Percentiles rank a stretch among this genome's conserved stretches.
These are phyloP conservation scores for Saccostrea cuccullata DNA, from an alignment of 1,140 invertebrate genomes.

Conservation along the genomic window DNA sequence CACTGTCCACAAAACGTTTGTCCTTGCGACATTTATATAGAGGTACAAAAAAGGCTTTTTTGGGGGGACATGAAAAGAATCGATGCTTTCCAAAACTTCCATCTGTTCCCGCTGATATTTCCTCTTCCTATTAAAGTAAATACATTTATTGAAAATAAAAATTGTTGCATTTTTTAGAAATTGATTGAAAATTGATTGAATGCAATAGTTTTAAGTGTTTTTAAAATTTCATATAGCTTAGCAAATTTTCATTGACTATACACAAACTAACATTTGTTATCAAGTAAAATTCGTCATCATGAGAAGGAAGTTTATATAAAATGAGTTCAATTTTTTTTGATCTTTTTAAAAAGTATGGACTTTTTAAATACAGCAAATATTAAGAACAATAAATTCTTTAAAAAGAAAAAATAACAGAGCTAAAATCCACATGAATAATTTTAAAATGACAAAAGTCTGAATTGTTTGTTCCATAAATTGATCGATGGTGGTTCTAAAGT, in stretches of 20 bases:
- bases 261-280: background rate
- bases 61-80: conserved; percentile 86
- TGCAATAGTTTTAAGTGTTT: background rate
- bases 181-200: background rate
- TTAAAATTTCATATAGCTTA: background rate
- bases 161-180: background rate
- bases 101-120: conserved; percentile 86
- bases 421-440: no score
- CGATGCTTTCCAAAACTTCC: conserved; percentile 86
- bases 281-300: no score
- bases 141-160: background rate
- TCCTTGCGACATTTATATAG: conserved; percentile 88
- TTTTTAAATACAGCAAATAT: no score
- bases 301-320: no score
- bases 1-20: conserved; percentile 83
- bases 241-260: background rate
- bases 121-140: conserved; percentile 84
- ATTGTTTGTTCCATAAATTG: no score
- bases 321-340: no score
- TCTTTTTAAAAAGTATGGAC: no score
- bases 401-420: no score
- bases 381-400: no score
- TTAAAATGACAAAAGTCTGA: no score
- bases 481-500: no score
- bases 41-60: conserved; percentile 88